Percentiles rank a stretch among this genome's conserved stretches.
These are phyloP conservation scores for Heterocephalus glaber DNA, from an alignment of 2,113 vertebrate species.

Conservation along the genomic window DNA sequence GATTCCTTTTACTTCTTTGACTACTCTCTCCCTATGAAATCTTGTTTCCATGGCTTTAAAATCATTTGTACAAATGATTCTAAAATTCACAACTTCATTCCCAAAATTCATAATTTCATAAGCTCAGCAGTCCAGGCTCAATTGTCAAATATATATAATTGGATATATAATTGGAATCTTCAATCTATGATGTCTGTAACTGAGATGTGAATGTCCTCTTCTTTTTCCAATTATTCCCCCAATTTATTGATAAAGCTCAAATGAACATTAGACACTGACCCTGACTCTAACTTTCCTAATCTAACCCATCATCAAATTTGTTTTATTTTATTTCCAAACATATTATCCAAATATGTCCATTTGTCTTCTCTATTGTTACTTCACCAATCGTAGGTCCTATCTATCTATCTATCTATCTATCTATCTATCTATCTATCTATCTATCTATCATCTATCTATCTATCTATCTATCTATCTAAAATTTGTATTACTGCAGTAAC, in stretches of 20 bases:
- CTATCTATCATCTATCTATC: background rate
- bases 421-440: background rate
- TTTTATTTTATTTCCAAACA: background rate
- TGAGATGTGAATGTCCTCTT: background rate
- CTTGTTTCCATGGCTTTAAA: background rate
- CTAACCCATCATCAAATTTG: background rate
- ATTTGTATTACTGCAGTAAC: background rate
- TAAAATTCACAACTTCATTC: background rate
- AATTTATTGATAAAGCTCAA: background rate
- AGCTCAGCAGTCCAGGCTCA: background rate
- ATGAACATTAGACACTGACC: background rate
- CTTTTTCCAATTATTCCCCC: background rate
- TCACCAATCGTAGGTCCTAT: background rate
- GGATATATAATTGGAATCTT: background rate
- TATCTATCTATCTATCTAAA: background rate
- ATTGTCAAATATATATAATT: background rate
- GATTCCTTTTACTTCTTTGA: background rate
- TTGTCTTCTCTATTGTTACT: background rate
- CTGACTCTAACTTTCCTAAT: background rate
- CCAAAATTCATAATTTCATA: background rate
- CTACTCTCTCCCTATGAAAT: background rate
- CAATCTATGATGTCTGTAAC: background rate
- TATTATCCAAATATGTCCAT: background rate
- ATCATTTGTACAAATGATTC: background rate
- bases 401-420: background rate